Percentiles rank a stretch among this genome's conserved stretches.
These are phyloP conservation scores for Ellobius talpinus DNA, from an alignment of 2,113 vertebrate genomes.

Conservation along the genomic window DNA sequence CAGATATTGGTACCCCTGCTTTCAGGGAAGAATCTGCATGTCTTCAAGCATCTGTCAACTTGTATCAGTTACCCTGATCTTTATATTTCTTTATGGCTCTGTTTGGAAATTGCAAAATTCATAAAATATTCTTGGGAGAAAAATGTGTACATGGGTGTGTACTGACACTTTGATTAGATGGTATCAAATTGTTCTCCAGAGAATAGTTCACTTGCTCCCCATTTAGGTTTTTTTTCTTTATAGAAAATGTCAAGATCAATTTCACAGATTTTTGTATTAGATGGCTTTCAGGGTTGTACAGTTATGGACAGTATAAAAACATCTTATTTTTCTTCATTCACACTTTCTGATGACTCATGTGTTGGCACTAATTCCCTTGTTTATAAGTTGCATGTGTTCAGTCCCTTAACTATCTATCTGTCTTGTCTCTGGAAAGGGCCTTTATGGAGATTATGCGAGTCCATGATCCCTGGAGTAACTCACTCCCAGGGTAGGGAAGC, in stretches of 20 bases:
- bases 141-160: neutral
- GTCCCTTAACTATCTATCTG: neutral
- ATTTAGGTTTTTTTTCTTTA: too few relatives aligned
- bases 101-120: neutral
- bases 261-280: neutral
- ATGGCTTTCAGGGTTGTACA: neutral
- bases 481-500: neutral
- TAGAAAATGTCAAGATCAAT: neutral
- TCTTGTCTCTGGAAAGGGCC: neutral
- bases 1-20: neutral
- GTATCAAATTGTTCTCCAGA: neutral
- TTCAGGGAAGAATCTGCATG: neutral
- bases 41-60: neutral
- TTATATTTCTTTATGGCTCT: neutral
- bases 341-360: neutral
- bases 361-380: neutral
- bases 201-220: neutral
- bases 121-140: neutral
- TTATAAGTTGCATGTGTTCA: constrained; percentile 9
- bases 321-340: constrained; percentile 5
- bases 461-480: neutral
- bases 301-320: neutral
- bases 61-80: neutral
- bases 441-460: neutral
- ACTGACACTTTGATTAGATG: neutral